A percentile compares a stretch with the other conserved stretches of the same genome.
phyloP scores from a whole-genome alignment of 1,140 invertebrate genomes.

The Sogatella furcifera region DNA sequence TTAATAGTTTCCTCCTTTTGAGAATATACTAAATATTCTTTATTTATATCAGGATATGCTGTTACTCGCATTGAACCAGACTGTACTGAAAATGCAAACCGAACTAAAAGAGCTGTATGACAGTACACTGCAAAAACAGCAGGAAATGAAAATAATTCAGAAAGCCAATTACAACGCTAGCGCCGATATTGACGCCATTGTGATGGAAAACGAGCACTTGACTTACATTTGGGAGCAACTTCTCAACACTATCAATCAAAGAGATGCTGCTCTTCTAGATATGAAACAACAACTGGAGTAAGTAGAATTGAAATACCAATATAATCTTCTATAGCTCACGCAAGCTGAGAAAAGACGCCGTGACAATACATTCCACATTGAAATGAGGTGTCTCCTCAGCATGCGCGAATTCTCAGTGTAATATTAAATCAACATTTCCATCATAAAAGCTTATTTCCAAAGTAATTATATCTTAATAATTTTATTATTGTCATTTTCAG shows the following conservation, averaged over 20 bases:
- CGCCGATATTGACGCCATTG: conserved; percentile 54
- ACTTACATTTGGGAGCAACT: conserved; percentile 60
- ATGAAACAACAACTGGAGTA: conserved; percentile 45
- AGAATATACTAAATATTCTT: background rate
- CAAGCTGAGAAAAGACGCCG: too few species aligned
- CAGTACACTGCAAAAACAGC: conserved; percentile 35
- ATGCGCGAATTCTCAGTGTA: too few species aligned
- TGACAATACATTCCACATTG: too few species aligned
- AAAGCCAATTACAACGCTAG: conserved; percentile 43
- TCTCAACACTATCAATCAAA: conserved; percentile 49
- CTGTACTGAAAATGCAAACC: conserved; percentile 38
- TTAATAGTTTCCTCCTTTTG: too few species aligned
- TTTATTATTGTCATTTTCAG: too few species aligned
- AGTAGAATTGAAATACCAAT: conserved; percentile 23
- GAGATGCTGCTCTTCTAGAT: conserved; percentile 51
- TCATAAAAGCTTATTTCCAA: too few species aligned
- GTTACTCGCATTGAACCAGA: conserved; percentile 38
- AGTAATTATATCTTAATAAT: too few species aligned
- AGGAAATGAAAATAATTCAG: conserved; percentile 28
- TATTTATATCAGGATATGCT: conserved; percentile 32
- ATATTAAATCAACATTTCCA: too few species aligned
- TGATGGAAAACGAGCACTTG: conserved; percentile 52
- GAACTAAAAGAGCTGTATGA: conserved; percentile 38
- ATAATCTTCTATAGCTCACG: too few species aligned
- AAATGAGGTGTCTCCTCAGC: too few species aligned